A percentile compares a stretch with the other conserved stretches of the same genome.
Conservation (phyloP, 2,888 invertebrate species). For the Drosophila neotestacea region DNA sequence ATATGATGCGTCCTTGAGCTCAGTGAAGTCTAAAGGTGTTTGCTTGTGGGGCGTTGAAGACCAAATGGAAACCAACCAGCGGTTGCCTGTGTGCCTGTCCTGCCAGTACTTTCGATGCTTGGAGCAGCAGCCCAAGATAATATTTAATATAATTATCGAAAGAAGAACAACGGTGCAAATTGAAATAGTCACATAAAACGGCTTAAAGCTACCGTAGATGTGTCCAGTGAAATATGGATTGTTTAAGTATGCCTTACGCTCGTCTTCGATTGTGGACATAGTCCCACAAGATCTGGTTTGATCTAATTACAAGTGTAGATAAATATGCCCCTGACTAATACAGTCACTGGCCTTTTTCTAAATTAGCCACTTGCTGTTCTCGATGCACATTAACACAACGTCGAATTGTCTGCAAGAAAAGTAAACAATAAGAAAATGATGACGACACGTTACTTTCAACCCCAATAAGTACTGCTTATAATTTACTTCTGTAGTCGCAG, state of each 20-base stretch:
- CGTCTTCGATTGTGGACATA: conserved; percentile 89
- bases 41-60: conserved; percentile 93
- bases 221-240: conserved; percentile 88
- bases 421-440: conserved; percentile 39
- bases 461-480: conserved; percentile 19
- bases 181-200: conserved; percentile 93
- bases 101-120: conserved; percentile 93
- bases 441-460: conserved; percentile 32
- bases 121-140: conserved; percentile 93
- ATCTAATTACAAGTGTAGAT: conserved; percentile 39
- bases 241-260: conserved; percentile 87
- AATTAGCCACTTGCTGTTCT: conserved; percentile 32
- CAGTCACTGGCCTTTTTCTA: conserved; percentile 43
- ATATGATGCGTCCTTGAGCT: conserved; percentile 87
- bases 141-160: conserved; percentile 90
- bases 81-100: conserved; percentile 92
- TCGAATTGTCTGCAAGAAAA: conserved; percentile 45
- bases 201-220: conserved; percentile 91
- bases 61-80: conserved; percentile 94
- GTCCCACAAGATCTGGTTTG: conserved; percentile 55
- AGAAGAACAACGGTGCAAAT: conserved; percentile 91
- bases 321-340: conserved; percentile 32
- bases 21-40: conserved; percentile 92
- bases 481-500: conserved; percentile 1
- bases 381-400: conserved; percentile 31